These are phyloP conservation scores for Nomada goodeniana DNA, from an alignment of 2,888 invertebrate genomes.

Conservation along the genomic window DNA sequence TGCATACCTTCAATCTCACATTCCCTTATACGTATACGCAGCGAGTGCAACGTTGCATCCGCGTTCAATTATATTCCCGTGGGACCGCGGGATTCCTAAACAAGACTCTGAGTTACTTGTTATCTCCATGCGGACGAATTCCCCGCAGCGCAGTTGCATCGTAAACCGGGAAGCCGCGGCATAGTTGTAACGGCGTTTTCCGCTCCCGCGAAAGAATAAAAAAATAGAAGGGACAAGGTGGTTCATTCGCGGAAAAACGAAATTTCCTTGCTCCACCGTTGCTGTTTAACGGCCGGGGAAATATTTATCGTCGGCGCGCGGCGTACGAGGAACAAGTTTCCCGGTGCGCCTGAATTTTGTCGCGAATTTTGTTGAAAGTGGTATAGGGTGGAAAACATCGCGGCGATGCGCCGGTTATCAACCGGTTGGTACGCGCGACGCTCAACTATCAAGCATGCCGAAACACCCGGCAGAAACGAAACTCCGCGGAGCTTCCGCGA, in stretches of 20 bases:
- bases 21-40: neutral
- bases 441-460: conserved; percentile 5
- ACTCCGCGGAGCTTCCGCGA: conserved; percentile 17
- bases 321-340: conserved; percentile 17
- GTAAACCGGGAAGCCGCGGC: neutral
- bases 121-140: neutral
- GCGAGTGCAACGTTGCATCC: neutral
- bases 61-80: neutral
- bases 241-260: neutral
- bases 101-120: neutral
- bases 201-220: no score
- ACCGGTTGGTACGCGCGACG: conserved; percentile 14
- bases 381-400: neutral
- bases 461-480: conserved; percentile 8
- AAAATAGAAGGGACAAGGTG: neutral
- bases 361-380: no score
- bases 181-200: neutral
- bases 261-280: neutral
- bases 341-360: conserved; percentile 33
- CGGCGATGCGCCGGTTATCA: neutral
- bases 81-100: conserved; percentile 1
- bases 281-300: conserved; percentile 9
- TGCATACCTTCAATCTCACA: neutral
- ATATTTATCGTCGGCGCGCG: conserved; percentile 26
- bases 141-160: no score